Conservation (phyloP, 2,888 invertebrate genomes). For the Rotaria magnacalcarata region DNA sequence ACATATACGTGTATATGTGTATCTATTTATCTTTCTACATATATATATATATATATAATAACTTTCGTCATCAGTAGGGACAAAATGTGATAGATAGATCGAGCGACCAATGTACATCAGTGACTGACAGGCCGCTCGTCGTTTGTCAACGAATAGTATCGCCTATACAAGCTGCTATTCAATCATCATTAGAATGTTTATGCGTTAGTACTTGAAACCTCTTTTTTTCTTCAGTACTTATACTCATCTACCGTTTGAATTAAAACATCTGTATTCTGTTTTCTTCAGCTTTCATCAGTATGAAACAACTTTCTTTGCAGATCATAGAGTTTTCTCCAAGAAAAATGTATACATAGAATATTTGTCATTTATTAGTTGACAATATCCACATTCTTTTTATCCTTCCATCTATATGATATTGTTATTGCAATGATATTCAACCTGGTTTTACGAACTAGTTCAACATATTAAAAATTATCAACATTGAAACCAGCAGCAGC, state of each 20-base stretch:
- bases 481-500: too few species aligned
- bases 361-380: neutral
- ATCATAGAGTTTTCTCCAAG: neutral
- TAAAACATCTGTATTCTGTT: neutral
- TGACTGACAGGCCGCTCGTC: neutral
- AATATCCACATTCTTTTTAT: neutral
- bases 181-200: slow-evolving; percentile 21
- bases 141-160: neutral
- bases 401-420: too few species aligned
- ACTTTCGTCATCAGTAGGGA: neutral
- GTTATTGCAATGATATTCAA: too few species aligned
- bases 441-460: too few species aligned
- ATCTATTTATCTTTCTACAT: too few species aligned
- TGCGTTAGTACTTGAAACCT: neutral
- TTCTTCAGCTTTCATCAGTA: neutral
- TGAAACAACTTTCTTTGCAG: neutral
- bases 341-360: neutral
- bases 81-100: neutral
- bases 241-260: neutral
- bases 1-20: neutral
- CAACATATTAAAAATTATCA: too few species aligned
- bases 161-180: neutral
- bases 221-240: neutral
- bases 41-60: too few species aligned
- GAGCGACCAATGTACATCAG: neutral